Conservation (phyloP, 2,888 invertebrate genomes). For the Xestoiulus laeticollis region DNA sequence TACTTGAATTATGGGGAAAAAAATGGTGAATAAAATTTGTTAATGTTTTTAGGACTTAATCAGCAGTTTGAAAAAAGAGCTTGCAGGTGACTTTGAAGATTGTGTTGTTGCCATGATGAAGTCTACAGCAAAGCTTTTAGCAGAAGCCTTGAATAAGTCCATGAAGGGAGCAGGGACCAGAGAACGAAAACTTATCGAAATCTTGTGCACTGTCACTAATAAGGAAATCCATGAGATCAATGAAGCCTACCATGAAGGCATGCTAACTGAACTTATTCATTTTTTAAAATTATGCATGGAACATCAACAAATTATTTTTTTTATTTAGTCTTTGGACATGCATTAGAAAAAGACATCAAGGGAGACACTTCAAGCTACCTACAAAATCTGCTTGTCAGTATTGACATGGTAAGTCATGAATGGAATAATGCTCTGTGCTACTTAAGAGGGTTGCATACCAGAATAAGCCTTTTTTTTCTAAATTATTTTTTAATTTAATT, state of each 20-base stretch:
- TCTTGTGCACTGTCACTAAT: conserved; percentile 87
- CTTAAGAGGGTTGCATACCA: too few relatives aligned
- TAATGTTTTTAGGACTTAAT: conserved; percentile 72
- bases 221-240: conserved; percentile 82
- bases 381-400: conserved; percentile 85
- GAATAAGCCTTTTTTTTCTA: too few relatives aligned
- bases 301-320: not conserved
- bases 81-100: conserved; percentile 87
- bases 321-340: conserved; percentile 62
- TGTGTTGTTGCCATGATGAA: conserved; percentile 84
- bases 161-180: conserved; percentile 79
- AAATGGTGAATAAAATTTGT: not conserved
- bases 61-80: conserved; percentile 85
- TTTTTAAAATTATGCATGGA: not conserved
- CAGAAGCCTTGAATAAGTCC: conserved; percentile 83
- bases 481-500: too few relatives aligned
- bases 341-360: conserved; percentile 82
- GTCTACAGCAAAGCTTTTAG: conserved; percentile 83
- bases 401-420: conserved; percentile 78
- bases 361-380: conserved; percentile 93
- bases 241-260: conserved; percentile 78
- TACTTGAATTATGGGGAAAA: not conserved
- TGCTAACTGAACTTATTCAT: conserved; percentile 64
- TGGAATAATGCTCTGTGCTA: too few relatives aligned
- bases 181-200: conserved; percentile 87